These are phyloP conservation scores for Botrylloides violaceus DNA, from an alignment of 23 tunicate species.

Conservation along the genomic window DNA sequence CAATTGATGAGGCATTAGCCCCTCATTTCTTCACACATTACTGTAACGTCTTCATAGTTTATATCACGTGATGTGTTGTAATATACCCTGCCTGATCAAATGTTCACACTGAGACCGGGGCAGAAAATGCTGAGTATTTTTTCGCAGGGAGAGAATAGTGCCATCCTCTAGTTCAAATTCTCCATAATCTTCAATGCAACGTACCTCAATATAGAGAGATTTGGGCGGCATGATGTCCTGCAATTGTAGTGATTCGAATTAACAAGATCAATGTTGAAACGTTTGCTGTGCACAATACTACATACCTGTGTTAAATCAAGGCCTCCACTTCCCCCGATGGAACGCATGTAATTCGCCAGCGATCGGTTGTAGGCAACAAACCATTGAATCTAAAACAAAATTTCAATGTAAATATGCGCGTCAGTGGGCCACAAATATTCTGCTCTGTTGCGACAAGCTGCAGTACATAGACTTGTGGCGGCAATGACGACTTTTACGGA, in stretches of 20 bases:
- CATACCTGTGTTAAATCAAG: conserved; percentile 86
- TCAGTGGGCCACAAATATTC: too few relatives aligned
- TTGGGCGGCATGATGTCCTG: conserved; percentile 89
- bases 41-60: too few relatives aligned
- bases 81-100: conserved; percentile 82
- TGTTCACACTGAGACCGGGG: conserved; percentile 90
- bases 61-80: conserved; percentile 69
- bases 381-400: conserved; percentile 54
- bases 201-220: conserved; percentile 82
- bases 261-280: too few relatives aligned
- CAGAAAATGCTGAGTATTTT: conserved; percentile 77
- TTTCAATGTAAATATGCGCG: too few relatives aligned
- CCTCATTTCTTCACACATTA: too few relatives aligned
- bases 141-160: conserved; percentile 45
- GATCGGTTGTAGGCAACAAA: conserved; percentile 77
- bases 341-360: conserved; percentile 89
- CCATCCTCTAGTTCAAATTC: conserved; percentile 86
- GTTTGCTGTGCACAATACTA: background rate
- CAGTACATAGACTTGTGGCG: too few relatives aligned
- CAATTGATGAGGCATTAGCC: background rate
- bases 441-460: too few relatives aligned
- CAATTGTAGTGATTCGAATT: too few relatives aligned
- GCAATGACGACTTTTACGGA: too few relatives aligned
- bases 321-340: conserved; percentile 67
- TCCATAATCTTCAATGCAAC: conserved; percentile 84